Evolutionary conservation across 35 echinoderm and acorn worm species (phyloP).

Genomic region (Heliocidaris tuberculata): DNA sequence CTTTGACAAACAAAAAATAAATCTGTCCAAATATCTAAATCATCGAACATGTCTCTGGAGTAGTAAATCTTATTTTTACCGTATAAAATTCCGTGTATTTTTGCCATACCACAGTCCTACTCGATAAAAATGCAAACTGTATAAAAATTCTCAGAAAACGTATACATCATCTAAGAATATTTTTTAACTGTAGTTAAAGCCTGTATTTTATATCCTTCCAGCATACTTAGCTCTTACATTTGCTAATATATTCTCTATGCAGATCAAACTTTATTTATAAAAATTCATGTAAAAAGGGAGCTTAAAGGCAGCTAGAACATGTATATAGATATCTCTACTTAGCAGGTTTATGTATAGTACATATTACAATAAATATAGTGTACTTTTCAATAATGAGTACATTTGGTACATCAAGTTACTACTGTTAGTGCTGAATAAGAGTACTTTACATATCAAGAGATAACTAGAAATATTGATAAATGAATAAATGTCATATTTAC

Average conservation of each 20-base stretch:
- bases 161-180: neutral
- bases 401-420: neutral
- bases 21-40: no score
- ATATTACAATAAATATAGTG: slow-evolving; percentile 1
- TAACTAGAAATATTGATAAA: neutral
- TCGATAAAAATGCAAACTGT: no score
- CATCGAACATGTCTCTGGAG: no score
- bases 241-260: neutral
- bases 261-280: neutral
- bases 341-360: neutral
- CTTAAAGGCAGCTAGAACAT: neutral
- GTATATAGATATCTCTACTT: neutral
- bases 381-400: neutral
- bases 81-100: neutral
- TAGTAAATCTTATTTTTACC: no score
- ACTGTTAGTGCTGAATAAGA: neutral
- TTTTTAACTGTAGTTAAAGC: neutral
- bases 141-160: neutral
- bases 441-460: neutral
- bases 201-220: neutral
- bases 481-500: neutral
- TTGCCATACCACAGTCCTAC: no score
- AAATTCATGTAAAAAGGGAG: neutral
- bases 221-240: neutral
- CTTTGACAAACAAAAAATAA: no score